Conservation (phyloP, 2,888 invertebrate genomes). For the Microplitis deprimator region DNA sequence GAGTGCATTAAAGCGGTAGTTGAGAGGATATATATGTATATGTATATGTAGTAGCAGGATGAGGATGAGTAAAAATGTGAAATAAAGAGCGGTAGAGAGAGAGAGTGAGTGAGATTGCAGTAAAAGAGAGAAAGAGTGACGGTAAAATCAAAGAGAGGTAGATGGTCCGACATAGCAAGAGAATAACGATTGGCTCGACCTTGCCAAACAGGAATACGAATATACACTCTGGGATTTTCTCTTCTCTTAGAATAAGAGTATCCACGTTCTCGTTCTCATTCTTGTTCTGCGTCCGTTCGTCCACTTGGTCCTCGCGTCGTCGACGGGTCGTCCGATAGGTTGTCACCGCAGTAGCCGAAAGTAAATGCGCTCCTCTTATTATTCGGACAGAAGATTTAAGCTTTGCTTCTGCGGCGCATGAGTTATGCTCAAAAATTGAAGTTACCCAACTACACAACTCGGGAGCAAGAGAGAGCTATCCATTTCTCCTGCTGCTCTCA, state of each 20-base stretch:
- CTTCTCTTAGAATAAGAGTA: slow-evolving; percentile 11
- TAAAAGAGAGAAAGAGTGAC: slow-evolving; percentile 38
- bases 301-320: slow-evolving; percentile 28
- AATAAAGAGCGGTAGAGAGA: slow-evolving; percentile 16
- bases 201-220: slow-evolving; percentile 62
- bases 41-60: background rate
- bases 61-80: slow-evolving; percentile 2
- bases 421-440: slow-evolving; percentile 66
- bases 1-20: too few species aligned
- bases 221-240: slow-evolving; percentile 38
- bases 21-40: too few species aligned
- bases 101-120: background rate
- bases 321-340: slow-evolving; percentile 57
- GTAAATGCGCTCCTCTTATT: slow-evolving; percentile 66
- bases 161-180: slow-evolving; percentile 48
- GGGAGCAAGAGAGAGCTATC: slow-evolving; percentile 12
- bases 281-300: background rate
- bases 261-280: slow-evolving; percentile 7
- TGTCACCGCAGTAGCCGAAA: slow-evolving; percentile 64
- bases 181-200: slow-evolving; percentile 64
- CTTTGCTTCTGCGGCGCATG: slow-evolving; percentile 58
- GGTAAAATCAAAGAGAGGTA: slow-evolving; percentile 59
- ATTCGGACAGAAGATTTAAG: slow-evolving; percentile 67
- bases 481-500: slow-evolving; percentile 17
- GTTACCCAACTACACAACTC: slow-evolving; percentile 46